These are phyloP conservation scores for Patella caerulea DNA, from an alignment of 2,888 invertebrate species.

Conservation along the genomic window DNA sequence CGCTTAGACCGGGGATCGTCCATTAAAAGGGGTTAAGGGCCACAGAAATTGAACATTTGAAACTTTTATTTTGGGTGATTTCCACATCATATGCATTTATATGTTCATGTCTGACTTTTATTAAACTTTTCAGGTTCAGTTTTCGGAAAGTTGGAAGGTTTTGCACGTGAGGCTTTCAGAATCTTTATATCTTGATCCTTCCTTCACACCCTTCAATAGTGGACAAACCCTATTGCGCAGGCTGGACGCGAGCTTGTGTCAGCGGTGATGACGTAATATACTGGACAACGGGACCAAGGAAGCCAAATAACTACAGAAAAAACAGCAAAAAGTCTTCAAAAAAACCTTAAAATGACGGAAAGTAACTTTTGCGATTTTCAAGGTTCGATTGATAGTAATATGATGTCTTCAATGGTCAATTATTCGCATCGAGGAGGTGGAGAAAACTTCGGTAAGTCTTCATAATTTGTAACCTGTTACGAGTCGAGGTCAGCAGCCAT, in stretches of 20 bases:
- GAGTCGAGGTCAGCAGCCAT: constrained; percentile 2
- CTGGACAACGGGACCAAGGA: constrained; percentile 14
- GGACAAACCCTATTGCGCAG: constrained; percentile 47
- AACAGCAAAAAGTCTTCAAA: not conserved
- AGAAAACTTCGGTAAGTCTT: constrained; percentile 5
- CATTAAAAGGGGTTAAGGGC: not conserved
- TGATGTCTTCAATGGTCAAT: constrained; percentile 7
- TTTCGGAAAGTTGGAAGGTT: no score
- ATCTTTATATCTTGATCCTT: no score
- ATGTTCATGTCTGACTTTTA: no score
- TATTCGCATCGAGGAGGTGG: not conserved
- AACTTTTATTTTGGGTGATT: no score
- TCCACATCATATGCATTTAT: no score
- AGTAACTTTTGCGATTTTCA: not conserved
- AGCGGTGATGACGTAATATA: constrained; percentile 51
- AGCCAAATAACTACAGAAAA: constrained; percentile 3
- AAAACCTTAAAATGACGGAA: not conserved
- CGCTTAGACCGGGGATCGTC: not conserved
- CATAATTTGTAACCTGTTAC: constrained; percentile 5
- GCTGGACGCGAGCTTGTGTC: constrained; percentile 45
- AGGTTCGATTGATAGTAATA: not conserved
- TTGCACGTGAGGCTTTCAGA: no score
- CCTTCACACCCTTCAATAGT: constrained; percentile 16
- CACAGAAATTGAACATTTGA: no score
- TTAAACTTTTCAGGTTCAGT: no score